Base-by-base conservation (phyloP, 2,113 vertebrate species). In the Megaceryle maxima region DNA sequence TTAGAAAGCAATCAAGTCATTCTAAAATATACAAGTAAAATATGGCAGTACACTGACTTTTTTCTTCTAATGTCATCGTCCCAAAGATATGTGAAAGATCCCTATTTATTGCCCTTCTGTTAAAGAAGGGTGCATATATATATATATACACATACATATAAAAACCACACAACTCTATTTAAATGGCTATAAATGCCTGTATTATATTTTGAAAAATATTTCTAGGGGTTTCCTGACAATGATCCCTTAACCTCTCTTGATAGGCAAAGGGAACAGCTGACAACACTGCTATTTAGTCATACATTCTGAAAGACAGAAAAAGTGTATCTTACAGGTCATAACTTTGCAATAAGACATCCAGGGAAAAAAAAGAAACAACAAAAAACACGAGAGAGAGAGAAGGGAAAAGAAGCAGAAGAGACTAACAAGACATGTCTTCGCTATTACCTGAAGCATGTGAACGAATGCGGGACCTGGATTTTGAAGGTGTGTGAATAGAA, bases 391-490 rank as follows among this genome's bases (percentile, higher is more conserved):
- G 43, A 44, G 13, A 44, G 16, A 44, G 21, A 22, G 10, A 48
- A 22, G 22, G 24, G 50, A 51, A 51, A 25, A 51, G 50, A 25
- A 51, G 50, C 12, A 21, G 29, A 17, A 56, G 3, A 39, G 8
- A 53, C 70, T 13, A 56, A 24, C 9, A 56, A 10, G 17, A 76
- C 5, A 43, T 29, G 20, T 46, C 72, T 50, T 59, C 92, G 67
- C 73, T 60, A 87, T 96, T 97, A 93, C 97, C 96, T 95, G 94
- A 94, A 70, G 88, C 86, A 53, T 78, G 75, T 43, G 95, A 87
- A 77, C 94, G 95, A 25, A 95, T 91, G 76, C 81, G 85, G 24
- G 89, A 72, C 94, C 97, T 98, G 86, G 93, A 79, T 89, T 98
- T 98, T 92, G 88, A 80, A 81, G 86, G 93, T 37, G 67, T 91